Base-by-base conservation (phyloP, 35 echinoderm and acorn worm species). In the Holothuria glaberrima region DNA sequence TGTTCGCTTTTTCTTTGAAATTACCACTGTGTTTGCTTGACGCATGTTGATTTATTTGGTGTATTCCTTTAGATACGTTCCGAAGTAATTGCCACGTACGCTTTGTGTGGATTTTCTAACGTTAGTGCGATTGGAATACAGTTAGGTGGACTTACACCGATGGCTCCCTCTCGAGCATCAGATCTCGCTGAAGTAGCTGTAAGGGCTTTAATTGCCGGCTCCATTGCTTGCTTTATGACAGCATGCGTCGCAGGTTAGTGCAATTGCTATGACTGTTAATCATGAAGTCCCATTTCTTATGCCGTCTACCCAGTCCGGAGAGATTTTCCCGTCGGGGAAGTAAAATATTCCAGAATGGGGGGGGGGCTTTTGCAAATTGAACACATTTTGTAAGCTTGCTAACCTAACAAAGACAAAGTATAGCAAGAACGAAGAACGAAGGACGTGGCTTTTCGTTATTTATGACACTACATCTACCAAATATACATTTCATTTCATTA, bases 211-310 rank as follows among this genome's bases (percentile, higher is more conserved):
- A 90, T 90, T 7, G 88, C 88, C 4, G 88, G 88, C 21, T 61
- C 71, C 20, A 67, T 80, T 20, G 88, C 88, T 5, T 90, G 88
- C 46, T 90, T 90, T 52, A 90, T 90, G 88, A 90, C 88, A 21
- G 88, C 88, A 30, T 90, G 88, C 45, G 71, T 90, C 14, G 88
- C 88, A 36, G 88, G 88, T 90, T 64, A 66, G 73, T 16, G 41
- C 7, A 36, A 29, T 19, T 26, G 31, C 20, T 31, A 0, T 28
- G 5, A 5, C 19, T 5, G 2, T 4, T 64, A 20, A n/a, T n/a
- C 19, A 22, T 1, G 13, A 22, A 2, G 26, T 64, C 3, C 19
- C 26, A 4, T 22, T 64, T 12, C 2, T 5, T 27, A 64, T 64
- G n/a, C n/a, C 13, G 60, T 64, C 60, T 22, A 22, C 60, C 1